Base-by-base conservation (phyloP, 2,797 vertebrate genomes). In the Pagetopsis macropterus region DNA sequence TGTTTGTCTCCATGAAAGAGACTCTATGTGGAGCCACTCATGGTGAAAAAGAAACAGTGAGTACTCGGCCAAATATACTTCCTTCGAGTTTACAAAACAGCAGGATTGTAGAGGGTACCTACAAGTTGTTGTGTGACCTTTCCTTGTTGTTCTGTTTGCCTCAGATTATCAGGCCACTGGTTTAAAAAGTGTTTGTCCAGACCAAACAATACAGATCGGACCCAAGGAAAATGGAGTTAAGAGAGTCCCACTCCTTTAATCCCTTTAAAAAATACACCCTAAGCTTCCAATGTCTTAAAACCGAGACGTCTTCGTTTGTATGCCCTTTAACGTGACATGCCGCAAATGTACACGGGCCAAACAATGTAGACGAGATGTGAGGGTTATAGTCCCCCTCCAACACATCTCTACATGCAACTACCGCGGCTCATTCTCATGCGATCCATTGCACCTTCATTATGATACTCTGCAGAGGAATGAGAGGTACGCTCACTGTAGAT, bases 401-500 rank as follows among this genome's bases (percentile, higher is more conserved):
- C 49, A 31, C 31, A 41, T 52, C 33, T 60, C 48, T 21, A 27
- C 48, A 14, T 48, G 44, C 14, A 65, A 64, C 40, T 21, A 54
- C 19, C 45, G 72, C 48, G 50, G 41, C 71, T 81, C 72, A 81
- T 84, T 82, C 69, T 79, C 65, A 75, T 73, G 76, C 40, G 21
- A 51, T 76, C 62, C 74, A 31, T 49, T 73, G 50, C 72, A 64
- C 70, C 65, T 75, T 78, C 65, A 85, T 79, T 77, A 74, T 79
- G 68, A 81, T 67, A 63, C 62, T 79, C 44, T 82, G 65, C 55
- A 62, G 84, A 70, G 73, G 72, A 78, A 70, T 56, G 70, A 82
- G 77, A 71, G 76, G 70, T 74, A 55, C 11, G 43, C 69, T 68
- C 5, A 55, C 79, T 82, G 74, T 61, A 76, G 52, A 57, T 64